Conservation (phyloP, 2,797 vertebrate species). For the Coracias cyanogaster region DNA sequence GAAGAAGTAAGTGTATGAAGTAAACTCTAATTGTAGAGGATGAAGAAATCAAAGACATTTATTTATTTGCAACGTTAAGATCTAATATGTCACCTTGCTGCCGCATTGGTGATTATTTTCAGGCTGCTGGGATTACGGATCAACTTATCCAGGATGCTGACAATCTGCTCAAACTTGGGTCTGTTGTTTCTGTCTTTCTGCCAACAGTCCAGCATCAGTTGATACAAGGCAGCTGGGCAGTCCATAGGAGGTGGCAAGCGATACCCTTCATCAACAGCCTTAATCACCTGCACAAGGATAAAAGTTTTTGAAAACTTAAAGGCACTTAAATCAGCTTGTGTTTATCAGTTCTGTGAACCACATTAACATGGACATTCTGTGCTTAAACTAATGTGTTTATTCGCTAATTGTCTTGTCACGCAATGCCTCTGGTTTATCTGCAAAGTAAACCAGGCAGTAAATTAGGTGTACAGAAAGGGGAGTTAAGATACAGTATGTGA, state of each 20-base stretch:
- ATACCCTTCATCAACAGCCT: conserved; percentile 98
- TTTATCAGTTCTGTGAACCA: conserved; percentile 5
- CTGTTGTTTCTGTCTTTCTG: conserved; percentile 98
- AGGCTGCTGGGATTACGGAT: conserved; percentile 96
- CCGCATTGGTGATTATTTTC: conserved; percentile 94
- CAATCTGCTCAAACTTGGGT: conserved; percentile 98
- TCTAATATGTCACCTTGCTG: conserved; percentile 87
- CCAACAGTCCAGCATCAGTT: conserved; percentile 99
- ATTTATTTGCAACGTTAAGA: background rate
- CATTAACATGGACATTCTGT: background rate
- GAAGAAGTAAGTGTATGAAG: background rate
- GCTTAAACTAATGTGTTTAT: conserved; percentile 59
- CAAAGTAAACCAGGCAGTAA: conserved; percentile 47
- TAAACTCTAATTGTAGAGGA: background rate
- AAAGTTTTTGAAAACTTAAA: conserved; percentile 44
- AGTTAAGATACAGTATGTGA: conserved; percentile 6
- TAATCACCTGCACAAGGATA: conserved; percentile 89
- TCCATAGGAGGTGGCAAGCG: conserved; percentile 98
- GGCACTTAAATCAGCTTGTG: background rate
- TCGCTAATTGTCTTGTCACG: conserved; percentile 24
- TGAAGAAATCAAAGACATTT: background rate
- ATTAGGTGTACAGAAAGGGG: conserved; percentile 3
- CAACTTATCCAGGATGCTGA: conserved; percentile 97
- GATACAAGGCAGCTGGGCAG: conserved; percentile 96
- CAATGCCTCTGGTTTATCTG: conserved; percentile 37